Evolutionary conservation across 2,113 vertebrate genomes (phyloP).

Genomic region (Rhinolophus sinicus): DNA sequence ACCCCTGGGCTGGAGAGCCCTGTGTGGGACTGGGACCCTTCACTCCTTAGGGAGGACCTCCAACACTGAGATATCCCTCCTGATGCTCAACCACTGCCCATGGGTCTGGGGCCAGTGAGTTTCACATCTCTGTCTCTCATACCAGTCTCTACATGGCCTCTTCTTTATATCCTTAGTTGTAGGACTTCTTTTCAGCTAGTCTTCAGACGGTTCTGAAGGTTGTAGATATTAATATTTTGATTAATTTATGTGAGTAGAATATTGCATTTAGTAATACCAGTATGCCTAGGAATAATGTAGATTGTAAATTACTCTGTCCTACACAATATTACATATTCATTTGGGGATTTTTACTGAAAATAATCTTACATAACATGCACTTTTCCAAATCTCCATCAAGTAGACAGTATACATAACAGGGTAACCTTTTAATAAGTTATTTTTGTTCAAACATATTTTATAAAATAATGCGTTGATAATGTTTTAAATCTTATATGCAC

Average conservation of each 20-base stretch:
- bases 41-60: too few species aligned
- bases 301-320: not conserved
- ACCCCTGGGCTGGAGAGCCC: too few species aligned
- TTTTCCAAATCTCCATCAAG: not conserved
- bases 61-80: too few species aligned
- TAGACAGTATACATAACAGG: not conserved
- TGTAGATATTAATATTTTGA: not conserved
- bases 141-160: too few species aligned
- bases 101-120: too few species aligned
- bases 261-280: not conserved
- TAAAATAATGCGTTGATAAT: not conserved
- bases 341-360: not conserved
- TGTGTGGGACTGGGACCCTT: too few species aligned
- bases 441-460: slow-evolving; percentile 29
- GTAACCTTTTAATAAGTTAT: not conserved
- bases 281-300: not conserved
- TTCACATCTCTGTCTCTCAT: too few species aligned
- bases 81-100: too few species aligned
- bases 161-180: too few species aligned
- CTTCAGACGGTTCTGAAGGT: too few species aligned
- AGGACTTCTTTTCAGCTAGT: too few species aligned
- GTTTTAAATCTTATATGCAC: not conserved
- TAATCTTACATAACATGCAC: not conserved
- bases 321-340: not conserved
- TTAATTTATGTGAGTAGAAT: not conserved